phyloP scores from a whole-genome alignment of 2,888 invertebrate species.

The Acronicta aceris region DNA sequence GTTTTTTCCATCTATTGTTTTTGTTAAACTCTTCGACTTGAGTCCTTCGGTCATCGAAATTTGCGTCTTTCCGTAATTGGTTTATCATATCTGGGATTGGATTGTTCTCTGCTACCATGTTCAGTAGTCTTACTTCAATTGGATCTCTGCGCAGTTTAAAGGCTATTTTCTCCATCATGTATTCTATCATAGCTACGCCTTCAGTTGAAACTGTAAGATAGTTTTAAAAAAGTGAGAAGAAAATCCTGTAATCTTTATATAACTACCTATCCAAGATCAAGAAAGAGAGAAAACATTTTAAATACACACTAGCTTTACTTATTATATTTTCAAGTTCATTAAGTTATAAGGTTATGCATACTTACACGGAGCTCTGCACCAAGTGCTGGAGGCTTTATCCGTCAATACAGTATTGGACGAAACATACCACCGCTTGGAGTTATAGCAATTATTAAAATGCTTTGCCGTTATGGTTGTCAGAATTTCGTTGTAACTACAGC shows the following conservation, averaged over 20 bases:
- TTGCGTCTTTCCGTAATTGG: conserved; percentile 83
- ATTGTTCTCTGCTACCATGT: conserved; percentile 84
- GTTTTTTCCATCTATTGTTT: conserved; percentile 94
- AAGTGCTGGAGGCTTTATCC: conserved; percentile 91
- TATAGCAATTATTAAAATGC: conserved; percentile 79
- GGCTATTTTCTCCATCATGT: conserved; percentile 92
- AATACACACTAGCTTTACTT: too few species aligned
- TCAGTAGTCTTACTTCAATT: conserved; percentile 87
- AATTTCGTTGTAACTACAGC: conserved; percentile 82
- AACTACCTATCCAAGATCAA: too few species aligned
- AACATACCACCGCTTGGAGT: conserved; percentile 87
- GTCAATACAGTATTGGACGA: conserved; percentile 85
- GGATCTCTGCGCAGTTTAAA: conserved; percentile 87
- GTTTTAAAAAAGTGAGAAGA: not conserved
- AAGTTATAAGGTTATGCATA: not conserved
- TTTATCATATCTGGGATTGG: conserved; percentile 85
- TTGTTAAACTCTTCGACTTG: conserved; percentile 87
- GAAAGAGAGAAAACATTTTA: too few species aligned
- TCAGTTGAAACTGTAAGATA: conserved; percentile 87
- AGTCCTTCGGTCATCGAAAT: conserved; percentile 83
- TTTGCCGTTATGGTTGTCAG: conserved; percentile 26
- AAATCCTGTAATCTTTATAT: too few species aligned
- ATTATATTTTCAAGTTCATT: too few species aligned
- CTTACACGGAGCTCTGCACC: conserved; percentile 90
- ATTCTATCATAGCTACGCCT: conserved; percentile 90